Evolutionary conservation across 2,888 invertebrate species (phyloP).

Genomic region (Scaeva pyrastri): DNA sequence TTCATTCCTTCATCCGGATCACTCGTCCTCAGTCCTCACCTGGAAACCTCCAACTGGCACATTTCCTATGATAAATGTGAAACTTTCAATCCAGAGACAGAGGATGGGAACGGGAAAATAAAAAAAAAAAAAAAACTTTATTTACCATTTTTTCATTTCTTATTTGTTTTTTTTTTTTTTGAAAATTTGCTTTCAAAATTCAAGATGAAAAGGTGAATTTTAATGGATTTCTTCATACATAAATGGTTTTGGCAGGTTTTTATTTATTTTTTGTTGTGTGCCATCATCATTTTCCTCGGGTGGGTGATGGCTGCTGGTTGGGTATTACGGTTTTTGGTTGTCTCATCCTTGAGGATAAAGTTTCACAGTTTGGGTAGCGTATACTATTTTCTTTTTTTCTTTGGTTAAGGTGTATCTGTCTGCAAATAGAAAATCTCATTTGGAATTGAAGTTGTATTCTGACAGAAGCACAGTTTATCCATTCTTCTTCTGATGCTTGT

Average conservation of each 20-base stretch:
- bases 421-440: slow-evolving; percentile 67
- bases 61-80: slow-evolving; percentile 35
- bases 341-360: slow-evolving; percentile 40
- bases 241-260: slow-evolving; percentile 49
- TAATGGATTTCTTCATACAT: slow-evolving; percentile 54
- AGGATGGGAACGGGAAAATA: too few species aligned
- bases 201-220: slow-evolving; percentile 58
- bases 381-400: slow-evolving; percentile 5
- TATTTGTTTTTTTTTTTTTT: too few species aligned
- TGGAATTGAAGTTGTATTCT: slow-evolving; percentile 58
- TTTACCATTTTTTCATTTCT: slow-evolving; percentile 20
- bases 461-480: slow-evolving; percentile 60
- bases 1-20: background rate
- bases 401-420: slow-evolving; percentile 32
- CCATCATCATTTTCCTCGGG: background rate
- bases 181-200: slow-evolving; percentile 27
- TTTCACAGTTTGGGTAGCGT: slow-evolving; percentile 23
- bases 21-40: background rate
- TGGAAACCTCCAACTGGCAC: background rate
- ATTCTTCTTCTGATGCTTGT: slow-evolving; percentile 12
- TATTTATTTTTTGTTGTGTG: background rate
- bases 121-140: slow-evolving; percentile 24
- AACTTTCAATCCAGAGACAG: slow-evolving; percentile 37
- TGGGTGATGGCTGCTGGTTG: background rate
- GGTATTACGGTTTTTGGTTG: too few species aligned